phyloP scores from a whole-genome alignment of 1,140 invertebrate genomes.

The Drosophila ercepeae region DNA sequence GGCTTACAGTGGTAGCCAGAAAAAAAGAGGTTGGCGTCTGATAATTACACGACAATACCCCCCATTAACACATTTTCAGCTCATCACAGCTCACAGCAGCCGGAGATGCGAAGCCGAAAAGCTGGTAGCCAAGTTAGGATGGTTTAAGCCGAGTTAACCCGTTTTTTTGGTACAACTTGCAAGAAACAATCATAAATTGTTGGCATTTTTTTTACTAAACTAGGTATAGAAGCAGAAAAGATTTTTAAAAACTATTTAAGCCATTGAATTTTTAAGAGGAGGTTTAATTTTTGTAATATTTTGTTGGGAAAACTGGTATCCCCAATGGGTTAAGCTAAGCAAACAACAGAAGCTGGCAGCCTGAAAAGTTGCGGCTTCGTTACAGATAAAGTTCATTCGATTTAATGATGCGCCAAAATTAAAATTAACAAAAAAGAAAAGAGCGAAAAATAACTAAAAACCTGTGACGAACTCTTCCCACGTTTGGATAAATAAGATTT shows the following conservation, averaged over 20 bases:
- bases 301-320: no score
- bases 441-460: conserved; percentile 16
- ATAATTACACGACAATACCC: conserved; percentile 82
- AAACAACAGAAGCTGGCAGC: conserved; percentile 26
- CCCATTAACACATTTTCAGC: conserved; percentile 80
- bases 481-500: conserved; percentile 71
- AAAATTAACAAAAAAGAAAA: conserved; percentile 29
- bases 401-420: conserved; percentile 72
- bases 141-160: conserved; percentile 25
- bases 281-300: no score
- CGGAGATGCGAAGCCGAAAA: conserved; percentile 22
- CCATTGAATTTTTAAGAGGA: background rate
- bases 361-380: conserved; percentile 20
- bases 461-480: conserved; percentile 69
- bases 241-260: no score
- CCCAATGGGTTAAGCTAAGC: conserved; percentile 13
- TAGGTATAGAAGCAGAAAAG: background rate
- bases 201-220: background rate
- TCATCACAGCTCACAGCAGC: conserved; percentile 63
- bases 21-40: conserved; percentile 47
- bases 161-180: conserved; percentile 7
- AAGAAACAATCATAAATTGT: background rate
- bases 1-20: conserved; percentile 26
- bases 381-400: conserved; percentile 80
- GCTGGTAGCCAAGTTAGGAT: conserved; percentile 26